A percentile compares a stretch with the other conserved stretches of the same genome.
Conservation (phyloP, 2,113 vertebrate species). For the Raja brachyura region DNA sequence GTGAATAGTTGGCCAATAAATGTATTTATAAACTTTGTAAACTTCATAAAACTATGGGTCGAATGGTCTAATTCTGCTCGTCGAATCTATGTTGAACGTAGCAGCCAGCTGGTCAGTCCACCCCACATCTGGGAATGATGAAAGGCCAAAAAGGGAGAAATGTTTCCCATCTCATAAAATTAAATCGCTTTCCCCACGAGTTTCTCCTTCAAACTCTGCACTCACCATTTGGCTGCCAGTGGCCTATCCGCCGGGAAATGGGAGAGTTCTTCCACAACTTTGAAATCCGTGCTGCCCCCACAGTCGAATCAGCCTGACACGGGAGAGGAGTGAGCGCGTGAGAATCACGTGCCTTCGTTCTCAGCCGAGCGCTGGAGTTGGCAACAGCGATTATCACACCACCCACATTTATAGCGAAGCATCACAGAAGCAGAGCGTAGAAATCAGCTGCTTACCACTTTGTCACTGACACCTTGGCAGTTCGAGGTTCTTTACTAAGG, state of each 20-base stretch:
- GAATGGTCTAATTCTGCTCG: too few species aligned
- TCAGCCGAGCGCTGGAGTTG: not conserved
- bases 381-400: not conserved
- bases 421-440: not conserved
- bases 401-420: not conserved
- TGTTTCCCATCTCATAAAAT: not conserved
- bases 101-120: not conserved
- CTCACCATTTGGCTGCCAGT: slow-evolving; percentile 7
- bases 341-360: not conserved
- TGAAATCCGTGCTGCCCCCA: not conserved
- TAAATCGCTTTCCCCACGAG: not conserved
- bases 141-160: not conserved
- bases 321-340: not conserved
- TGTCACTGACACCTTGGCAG: not conserved
- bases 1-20: too few species aligned
- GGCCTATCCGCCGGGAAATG: not conserved
- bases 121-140: not conserved
- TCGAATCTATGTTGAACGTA: too few species aligned
- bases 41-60: too few species aligned
- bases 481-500: not conserved
- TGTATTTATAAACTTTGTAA: too few species aligned
- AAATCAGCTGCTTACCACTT: not conserved
- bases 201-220: not conserved
- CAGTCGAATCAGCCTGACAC: not conserved
- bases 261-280: not conserved